Percentiles rank a stretch among this genome's conserved stretches.
These are phyloP conservation scores for Lepidocyrtinus sp. DNA, from an alignment of 2,888 invertebrate species.

Conservation along the genomic window DNA sequence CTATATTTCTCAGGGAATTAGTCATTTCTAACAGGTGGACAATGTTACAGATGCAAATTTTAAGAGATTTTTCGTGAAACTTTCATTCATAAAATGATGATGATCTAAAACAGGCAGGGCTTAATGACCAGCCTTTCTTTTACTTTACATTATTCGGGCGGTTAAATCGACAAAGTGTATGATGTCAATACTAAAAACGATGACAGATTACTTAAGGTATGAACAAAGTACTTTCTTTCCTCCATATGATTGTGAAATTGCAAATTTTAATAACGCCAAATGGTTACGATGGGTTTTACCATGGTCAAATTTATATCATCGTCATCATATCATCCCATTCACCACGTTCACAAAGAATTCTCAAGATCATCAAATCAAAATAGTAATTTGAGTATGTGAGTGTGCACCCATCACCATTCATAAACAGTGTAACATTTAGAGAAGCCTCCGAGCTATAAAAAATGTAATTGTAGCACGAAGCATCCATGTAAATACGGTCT, in stretches of 20 bases:
- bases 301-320: slow-evolving; percentile 49
- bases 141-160: neutral
- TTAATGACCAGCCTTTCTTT: too few relatives aligned
- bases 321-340: slow-evolving; percentile 27
- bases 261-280: neutral
- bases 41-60: neutral
- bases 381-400: neutral
- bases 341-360: slow-evolving; percentile 27
- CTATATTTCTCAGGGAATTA: slow-evolving; percentile 1
- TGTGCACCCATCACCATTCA: slow-evolving; percentile 9
- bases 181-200: neutral
- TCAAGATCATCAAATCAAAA: slow-evolving; percentile 7
- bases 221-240: slow-evolving; percentile 13
- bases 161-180: neutral
- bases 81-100: neutral
- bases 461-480: slow-evolving; percentile 16
- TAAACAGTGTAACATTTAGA: neutral
- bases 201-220: slow-evolving; percentile 16
- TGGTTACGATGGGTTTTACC: slow-evolving; percentile 48
- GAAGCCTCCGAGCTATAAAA: neutral
- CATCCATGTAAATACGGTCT: slow-evolving; percentile 13
- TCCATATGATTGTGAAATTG: neutral
- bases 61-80: neutral
- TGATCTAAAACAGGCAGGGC: too few relatives aligned
- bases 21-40: slow-evolving; percentile 15